phyloP scores from a whole-genome alignment of 2,797 vertebrate genomes.

The Rhodeus uyekii region DNA sequence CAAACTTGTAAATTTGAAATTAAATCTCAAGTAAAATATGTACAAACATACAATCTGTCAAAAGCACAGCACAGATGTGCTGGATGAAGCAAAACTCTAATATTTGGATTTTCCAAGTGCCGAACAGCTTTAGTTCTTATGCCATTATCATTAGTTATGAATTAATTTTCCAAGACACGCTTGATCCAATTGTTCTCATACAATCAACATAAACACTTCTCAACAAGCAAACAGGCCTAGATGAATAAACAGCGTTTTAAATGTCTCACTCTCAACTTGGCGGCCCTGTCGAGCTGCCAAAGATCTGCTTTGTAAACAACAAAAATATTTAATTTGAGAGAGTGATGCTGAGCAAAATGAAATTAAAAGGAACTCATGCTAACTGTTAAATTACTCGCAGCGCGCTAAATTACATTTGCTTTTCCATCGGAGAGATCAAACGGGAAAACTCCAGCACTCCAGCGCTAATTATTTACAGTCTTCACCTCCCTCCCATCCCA shows the following conservation, averaged over 20 bases:
- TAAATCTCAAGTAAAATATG: constrained; percentile 1
- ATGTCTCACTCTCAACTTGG: constrained; percentile 67
- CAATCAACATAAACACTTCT: constrained; percentile 48
- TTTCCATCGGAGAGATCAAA: constrained; percentile 81
- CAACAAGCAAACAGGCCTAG: constrained; percentile 74
- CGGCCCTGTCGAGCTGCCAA: constrained; percentile 66
- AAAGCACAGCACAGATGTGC: constrained; percentile 29
- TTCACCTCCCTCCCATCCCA: constrained; percentile 79
- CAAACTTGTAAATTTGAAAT: not conserved
- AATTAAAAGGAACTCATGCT: constrained; percentile 82
- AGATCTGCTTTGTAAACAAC: constrained; percentile 76
- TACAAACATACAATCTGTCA: constrained; percentile 4
- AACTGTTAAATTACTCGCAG: constrained; percentile 80
- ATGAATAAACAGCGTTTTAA: constrained; percentile 77
- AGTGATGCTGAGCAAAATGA: constrained; percentile 76
- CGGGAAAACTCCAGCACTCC: constrained; percentile 74
- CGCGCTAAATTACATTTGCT: constrained; percentile 80
- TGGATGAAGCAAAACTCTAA: constrained; percentile 2
- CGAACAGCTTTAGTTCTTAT: constrained; percentile 26
- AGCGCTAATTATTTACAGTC: constrained; percentile 81
- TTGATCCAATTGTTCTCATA: constrained; percentile 40
- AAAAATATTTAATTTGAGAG: constrained; percentile 81
- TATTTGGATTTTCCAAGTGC: constrained; percentile 17
- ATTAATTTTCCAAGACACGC: constrained; percentile 33
- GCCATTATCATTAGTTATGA: constrained; percentile 38